phyloP scores from a whole-genome alignment of 1,140 invertebrate genomes.

The Leptinotarsa defecta region DNA sequence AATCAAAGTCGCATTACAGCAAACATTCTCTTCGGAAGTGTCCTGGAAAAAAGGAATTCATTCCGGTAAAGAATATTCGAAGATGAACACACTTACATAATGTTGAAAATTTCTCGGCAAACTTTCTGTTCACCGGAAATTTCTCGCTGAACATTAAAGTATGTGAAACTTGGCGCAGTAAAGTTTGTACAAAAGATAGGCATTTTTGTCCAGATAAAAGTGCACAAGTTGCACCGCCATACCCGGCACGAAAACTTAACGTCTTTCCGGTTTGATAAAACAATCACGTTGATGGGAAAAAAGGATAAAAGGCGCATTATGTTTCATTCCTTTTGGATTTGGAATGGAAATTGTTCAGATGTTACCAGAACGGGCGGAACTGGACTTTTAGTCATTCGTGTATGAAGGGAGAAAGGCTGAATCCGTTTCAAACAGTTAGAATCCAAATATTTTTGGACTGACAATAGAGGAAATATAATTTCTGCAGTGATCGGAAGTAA shows the following conservation, averaged over 20 bases:
- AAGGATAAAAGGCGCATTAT: neutral
- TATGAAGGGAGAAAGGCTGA: no score
- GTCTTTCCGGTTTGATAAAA: constrained; percentile 20
- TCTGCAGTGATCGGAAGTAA: no score
- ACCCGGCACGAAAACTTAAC: constrained; percentile 13
- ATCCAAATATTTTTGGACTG: no score
- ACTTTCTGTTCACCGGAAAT: constrained; percentile 18
- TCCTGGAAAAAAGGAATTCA: constrained; percentile 13
- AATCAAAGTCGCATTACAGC: neutral
- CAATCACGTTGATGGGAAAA: neutral
- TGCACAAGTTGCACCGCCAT: neutral
- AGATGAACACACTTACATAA: constrained; percentile 13
- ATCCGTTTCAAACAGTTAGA: no score
- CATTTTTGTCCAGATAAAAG: constrained; percentile 21
- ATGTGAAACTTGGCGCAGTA: constrained; percentile 13
- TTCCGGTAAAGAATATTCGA: constrained; percentile 8
- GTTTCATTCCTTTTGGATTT: neutral
- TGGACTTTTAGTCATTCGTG: no score
- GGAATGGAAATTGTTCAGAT: neutral
- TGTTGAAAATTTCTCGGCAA: constrained; percentile 14
- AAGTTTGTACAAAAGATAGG: constrained; percentile 20
- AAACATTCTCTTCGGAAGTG: neutral
- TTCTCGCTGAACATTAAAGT: constrained; percentile 19
- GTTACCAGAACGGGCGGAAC: no score
- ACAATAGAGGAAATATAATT: no score